These are phyloP conservation scores for Peromyscus californicus DNA, from an alignment of 2,113 vertebrate species.

Conservation along the genomic window DNA sequence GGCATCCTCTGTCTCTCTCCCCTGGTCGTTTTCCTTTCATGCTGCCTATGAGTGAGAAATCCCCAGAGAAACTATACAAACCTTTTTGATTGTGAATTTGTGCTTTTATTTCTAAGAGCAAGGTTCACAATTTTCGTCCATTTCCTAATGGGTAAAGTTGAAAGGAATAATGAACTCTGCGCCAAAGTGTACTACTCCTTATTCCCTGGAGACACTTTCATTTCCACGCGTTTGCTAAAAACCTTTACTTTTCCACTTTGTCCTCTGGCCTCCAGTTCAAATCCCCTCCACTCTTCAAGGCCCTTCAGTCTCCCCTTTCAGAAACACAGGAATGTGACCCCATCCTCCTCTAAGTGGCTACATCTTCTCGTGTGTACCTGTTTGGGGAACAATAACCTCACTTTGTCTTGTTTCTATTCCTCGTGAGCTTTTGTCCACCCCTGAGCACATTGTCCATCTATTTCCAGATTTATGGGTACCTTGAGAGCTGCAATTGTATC, in stretches of 20 bases:
- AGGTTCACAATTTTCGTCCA: background rate
- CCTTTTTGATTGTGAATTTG: background rate
- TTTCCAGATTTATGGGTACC: background rate
- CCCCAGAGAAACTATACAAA: background rate
- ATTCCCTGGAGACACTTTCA: background rate
- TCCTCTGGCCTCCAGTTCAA: background rate
- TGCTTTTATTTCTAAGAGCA: constrained; percentile 54
- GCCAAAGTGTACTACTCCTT: constrained; percentile 4
- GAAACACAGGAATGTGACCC: background rate
- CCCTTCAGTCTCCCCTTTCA: background rate
- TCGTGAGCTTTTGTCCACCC: background rate
- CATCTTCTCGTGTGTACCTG: background rate
- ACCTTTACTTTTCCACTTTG: background rate
- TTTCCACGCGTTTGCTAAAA: background rate
- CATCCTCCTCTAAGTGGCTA: background rate
- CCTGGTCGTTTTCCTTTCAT: background rate
- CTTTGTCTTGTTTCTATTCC: constrained; percentile 20
- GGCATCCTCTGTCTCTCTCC: background rate
- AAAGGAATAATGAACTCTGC: background rate
- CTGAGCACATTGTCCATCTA: background rate
- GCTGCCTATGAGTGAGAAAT: background rate
- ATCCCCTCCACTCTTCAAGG: background rate
- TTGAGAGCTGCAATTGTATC: background rate
- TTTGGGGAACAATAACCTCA: background rate
- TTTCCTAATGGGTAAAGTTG: constrained; percentile 7